Evolutionary conservation across 2,113 vertebrate species (phyloP).

Genomic region (Tinamus guttatus): DNA sequence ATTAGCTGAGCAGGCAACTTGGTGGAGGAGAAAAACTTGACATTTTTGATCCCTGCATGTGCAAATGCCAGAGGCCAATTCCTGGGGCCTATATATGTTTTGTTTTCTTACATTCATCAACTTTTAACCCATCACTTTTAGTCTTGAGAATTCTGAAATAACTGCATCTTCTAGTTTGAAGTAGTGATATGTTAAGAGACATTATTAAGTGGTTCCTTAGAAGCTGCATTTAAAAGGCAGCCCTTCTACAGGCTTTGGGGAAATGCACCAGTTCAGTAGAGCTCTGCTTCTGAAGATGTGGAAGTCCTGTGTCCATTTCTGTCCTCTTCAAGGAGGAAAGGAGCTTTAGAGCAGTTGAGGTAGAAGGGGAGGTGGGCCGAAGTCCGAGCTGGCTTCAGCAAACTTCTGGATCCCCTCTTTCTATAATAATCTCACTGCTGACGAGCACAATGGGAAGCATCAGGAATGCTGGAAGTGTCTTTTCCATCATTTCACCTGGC

Average conservation of each 20-base stretch:
- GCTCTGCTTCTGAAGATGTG: background rate
- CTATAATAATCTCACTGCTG: background rate
- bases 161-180: background rate
- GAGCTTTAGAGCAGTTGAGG: background rate
- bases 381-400: background rate
- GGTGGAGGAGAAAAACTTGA: background rate
- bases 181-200: background rate
- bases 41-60: background rate
- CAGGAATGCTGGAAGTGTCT: background rate
- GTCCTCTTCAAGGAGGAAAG: background rate
- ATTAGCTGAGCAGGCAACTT: background rate
- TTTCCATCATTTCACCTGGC: background rate
- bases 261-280: background rate
- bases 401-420: background rate
- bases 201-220: background rate
- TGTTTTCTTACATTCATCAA: background rate
- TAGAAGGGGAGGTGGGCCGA: background rate
- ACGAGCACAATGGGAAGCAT: background rate
- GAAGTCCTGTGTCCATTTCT: background rate
- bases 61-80: background rate
- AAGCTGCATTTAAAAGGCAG: background rate
- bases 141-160: background rate
- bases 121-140: background rate
- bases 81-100: background rate
- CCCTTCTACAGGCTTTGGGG: accelerated